phyloP scores from a whole-genome alignment of 2,888 invertebrate genomes.

The Hirtodrosophila alboralis region DNA sequence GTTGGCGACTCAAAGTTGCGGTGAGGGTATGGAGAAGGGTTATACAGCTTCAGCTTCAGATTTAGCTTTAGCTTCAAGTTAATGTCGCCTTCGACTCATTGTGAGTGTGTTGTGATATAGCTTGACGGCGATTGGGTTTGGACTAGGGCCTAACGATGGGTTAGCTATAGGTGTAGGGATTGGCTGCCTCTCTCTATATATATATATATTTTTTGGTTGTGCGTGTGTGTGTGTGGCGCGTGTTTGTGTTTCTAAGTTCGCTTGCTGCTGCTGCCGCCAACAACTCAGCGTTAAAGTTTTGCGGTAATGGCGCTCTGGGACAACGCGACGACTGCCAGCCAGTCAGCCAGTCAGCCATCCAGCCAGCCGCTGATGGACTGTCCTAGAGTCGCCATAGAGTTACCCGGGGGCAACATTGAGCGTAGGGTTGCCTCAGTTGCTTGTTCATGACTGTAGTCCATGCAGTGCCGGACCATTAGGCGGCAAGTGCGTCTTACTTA shows the following conservation, averaged over 20 bases:
- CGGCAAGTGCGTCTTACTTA: conserved; percentile 73
- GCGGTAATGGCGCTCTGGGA: conserved; percentile 77
- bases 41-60: conserved; percentile 1
- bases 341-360: conserved; percentile 21
- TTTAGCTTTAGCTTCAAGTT: conserved; percentile 32
- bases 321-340: conserved; percentile 34
- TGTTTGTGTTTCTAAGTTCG: conserved; percentile 76
- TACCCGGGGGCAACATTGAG: conserved; percentile 1
- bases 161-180: conserved; percentile 12
- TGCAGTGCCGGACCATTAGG: conserved; percentile 67
- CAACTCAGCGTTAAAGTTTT: conserved; percentile 77
- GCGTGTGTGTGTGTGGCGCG: conserved; percentile 44
- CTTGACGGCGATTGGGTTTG: conserved; percentile 44
- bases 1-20: conserved; percentile 5
- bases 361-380: conserved; percentile 67
- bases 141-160: conserved; percentile 41
- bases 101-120: conserved; percentile 36
- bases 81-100: conserved; percentile 38
- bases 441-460: conserved; percentile 36
- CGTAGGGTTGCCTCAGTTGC: conserved; percentile 1
- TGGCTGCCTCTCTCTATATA: conserved; percentile 13
- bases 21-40: background rate
- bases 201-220: conserved; percentile 9
- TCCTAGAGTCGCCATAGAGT: conserved; percentile 28
- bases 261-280: conserved; percentile 57